Evolutionary conservation across 2,888 invertebrate species (phyloP), one percentile per base, ranked within the genome.

Genomic region (Mythimna pallens): DNA sequence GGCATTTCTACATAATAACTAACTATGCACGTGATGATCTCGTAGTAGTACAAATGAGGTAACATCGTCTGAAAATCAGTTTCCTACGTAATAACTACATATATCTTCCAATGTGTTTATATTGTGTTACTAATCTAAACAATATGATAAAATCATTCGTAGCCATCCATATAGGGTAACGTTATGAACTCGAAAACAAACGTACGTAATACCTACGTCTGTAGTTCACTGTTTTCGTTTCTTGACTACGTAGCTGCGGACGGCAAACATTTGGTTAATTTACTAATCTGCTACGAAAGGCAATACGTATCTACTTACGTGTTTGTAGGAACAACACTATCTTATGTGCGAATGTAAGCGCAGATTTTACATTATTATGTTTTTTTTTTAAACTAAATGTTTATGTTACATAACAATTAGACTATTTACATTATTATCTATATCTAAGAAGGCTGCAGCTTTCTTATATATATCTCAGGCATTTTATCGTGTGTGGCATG

Each of bases 231-330:
- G 73, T 84, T 72, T 72, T 74, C 79, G 65, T 74, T 67, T 52
- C 61, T 65, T 59, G 68, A 17, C 55, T 78, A 84, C 82, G 82
- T 82, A 78, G 54, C 10, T 40, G 70, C 73, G 47, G 63, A 78
- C 62, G 52, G 66, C 73, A 84, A 85, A 84, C 73, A 84, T 83
- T 83, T 78, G 74, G 72, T 81, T 81, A 81, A 68, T 66, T 64
- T 36, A 77, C 65, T 85, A 76, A 81, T 78, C 79, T 71, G 22
- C 59, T 80, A 62, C 68, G 70, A 82, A 70, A 71, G 61, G 63
- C 70, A 74, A 74, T 76, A 70, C 66, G 65, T 74, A 55, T 52
- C 22, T 55, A 76, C 43, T 43, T 68, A 65, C 58, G 73, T 74
- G 62, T 69, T 66, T 71, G 65, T 72, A 63, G 64, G 66, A 59